phyloP scores from a whole-genome alignment of 1,140 invertebrate species.

The Vollenhovia emeryi region DNA sequence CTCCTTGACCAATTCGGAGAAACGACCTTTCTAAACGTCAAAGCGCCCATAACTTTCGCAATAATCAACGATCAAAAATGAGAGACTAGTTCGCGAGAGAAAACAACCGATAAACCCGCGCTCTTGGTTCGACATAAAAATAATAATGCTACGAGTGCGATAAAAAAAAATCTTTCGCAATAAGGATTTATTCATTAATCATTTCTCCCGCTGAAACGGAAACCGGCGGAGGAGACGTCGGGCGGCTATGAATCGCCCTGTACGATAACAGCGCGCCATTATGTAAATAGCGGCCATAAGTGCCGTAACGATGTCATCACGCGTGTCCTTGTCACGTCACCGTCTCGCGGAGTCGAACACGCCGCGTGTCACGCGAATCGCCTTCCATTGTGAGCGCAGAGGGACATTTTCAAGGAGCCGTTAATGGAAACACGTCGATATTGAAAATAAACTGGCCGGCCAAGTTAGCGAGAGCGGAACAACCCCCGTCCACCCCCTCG shows the following conservation, averaged over 20 bases:
- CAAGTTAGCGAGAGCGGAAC: neutral
- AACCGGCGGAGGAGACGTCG: neutral
- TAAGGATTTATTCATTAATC: no score
- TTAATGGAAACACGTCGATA: neutral
- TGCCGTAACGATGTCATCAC: constrained; percentile 6
- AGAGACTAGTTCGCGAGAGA: neutral
- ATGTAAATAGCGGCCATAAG: neutral
- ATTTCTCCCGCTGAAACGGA: neutral
- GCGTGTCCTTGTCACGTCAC: constrained; percentile 23
- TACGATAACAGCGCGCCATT: neutral
- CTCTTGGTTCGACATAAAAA: no score
- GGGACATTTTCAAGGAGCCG: neutral
- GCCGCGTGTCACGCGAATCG: neutral
- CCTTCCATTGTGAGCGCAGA: neutral
- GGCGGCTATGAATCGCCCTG: neutral
- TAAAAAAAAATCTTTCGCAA: no score
- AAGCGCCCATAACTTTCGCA: neutral
- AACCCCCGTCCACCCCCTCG: neutral
- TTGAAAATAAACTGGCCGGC: neutral
- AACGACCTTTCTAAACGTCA: neutral
- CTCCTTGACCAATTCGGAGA: neutral
- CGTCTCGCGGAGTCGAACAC: neutral
- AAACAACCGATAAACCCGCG: neutral
- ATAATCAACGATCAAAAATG: neutral
- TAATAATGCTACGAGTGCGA: neutral